Evolutionary conservation across 2,888 invertebrate genomes (phyloP), one percentile per base, ranked within the genome.

Genomic region (Ctenicera cuprea): DNA sequence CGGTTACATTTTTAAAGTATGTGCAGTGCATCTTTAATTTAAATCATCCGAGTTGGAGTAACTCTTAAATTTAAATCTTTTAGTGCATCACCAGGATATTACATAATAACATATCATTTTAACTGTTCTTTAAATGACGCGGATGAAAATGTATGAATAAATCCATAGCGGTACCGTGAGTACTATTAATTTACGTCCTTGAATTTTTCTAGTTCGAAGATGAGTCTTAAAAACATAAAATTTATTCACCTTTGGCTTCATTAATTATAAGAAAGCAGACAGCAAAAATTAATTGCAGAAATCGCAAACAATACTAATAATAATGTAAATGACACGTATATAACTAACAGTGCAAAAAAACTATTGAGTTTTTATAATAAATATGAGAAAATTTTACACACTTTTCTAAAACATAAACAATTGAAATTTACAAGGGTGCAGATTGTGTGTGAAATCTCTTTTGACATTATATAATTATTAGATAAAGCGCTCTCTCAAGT

Each of bases 391-490:
- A 14, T 26, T 26, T 7, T 18, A 18, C 54, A 26, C 14, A 16
- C 54, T 16, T 59, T 59, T 59, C 59, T 18, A 33, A 30, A 18
- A n/a, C 9, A 37, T 18, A 12, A 57, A 57, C 54, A 57, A 57
- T 57, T 38, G 57, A 8, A 38, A 16, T 12, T 45, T 62, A n/a
- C 45, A 45, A 45, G 62, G 62, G 62, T 62, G 62, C 22, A 8
- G 48, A 26, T 33, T 38, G 61, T 50, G 45, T 62, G 38, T 52
- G 70, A 61, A 61, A 43, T 33, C 48, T 67, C 59, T 30, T 26
- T 43, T 68, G 45, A 38, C 33, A 69, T 69, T 70, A 70, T 70
- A 70, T 70, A 73, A 68, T 68, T 68, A 68, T 68, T 72, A 43
- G 50, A 61, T 66, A 62, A 63, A 73, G 33, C 63, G 37, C 59